Base-by-base conservation (phyloP, 2,888 invertebrate species). In the Shargacucullia verbasci region DNA sequence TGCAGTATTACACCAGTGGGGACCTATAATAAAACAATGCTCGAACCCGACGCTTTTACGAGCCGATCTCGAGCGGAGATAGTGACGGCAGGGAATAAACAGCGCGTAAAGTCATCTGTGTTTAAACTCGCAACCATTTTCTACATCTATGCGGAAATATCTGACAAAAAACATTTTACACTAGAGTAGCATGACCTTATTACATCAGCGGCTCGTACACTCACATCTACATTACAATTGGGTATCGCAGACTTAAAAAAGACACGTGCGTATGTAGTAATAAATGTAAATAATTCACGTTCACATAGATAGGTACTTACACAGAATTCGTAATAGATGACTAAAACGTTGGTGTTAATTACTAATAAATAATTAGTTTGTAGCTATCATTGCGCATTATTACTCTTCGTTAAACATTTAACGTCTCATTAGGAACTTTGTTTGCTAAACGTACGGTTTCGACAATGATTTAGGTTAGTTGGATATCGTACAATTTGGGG, bases 21-120 rank as follows among this genome's bases (percentile, higher is more conserved):
- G 81, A 82, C 81, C 80, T 76, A 82, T 87, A 85, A 78, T 89
- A 86, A 88, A 89, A 89, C 84, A 88, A 88, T 87, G 83, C 81
- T 80, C 63, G 74, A 78, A 78, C 79, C 83, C 81, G 80, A 80
- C 80, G 76, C 80, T 81, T 88, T 89, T 87, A 90, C 81, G 87
- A 86, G 82, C 82, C 78, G 88, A 87, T 89, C 82, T 81, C 80
- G 75, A 71, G 74, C 72, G 64, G 49, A 82, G 85, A 89, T 88
- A 85, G 77, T 80, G 78, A 78, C 76, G 71, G 75, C 78, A 81
- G 79, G 76, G 81, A 86, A 87, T 89, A 88, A 89, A 89, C 85
- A 88, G 82, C 79, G 82, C 81, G 80, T 87, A 83, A 87, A 88
- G 73, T 83, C 79, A 81, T 83, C 78, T 81, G 64, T 73, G 73